Conservation (phyloP, 2,797 vertebrate species). For the Myotis vivesi region DNA sequence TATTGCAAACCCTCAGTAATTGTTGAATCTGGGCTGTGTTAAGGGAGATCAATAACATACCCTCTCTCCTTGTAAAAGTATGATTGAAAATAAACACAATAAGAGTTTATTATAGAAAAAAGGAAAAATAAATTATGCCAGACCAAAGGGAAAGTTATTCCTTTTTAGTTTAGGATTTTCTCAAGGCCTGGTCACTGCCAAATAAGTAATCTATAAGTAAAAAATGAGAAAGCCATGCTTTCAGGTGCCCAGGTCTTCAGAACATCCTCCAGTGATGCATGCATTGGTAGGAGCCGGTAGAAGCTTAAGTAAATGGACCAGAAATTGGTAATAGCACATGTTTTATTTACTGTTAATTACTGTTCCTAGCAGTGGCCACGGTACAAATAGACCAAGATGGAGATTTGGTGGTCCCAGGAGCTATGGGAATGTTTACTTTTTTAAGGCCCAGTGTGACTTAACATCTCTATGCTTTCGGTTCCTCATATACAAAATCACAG, state of each 20-base stretch:
- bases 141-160: constrained; percentile 26
- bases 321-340: not conserved
- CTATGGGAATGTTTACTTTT: not conserved
- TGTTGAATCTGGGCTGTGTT: constrained; percentile 5
- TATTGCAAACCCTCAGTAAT: not conserved
- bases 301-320: not conserved
- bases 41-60: not conserved
- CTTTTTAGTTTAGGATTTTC: constrained; percentile 46
- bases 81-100: constrained; percentile 58
- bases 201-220: constrained; percentile 37
- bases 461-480: not conserved
- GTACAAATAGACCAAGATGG: not conserved
- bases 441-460: not conserved
- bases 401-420: not conserved
- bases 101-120: constrained; percentile 26
- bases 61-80: constrained; percentile 45
- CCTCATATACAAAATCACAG: not conserved
- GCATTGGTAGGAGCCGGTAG: not conserved
- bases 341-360: constrained; percentile 5
- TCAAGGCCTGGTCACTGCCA: not conserved
- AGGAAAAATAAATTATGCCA: constrained; percentile 5
- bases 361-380: not conserved
- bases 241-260: not conserved
- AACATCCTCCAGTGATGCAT: not conserved
- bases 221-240: not conserved